Percentiles rank a stretch among this genome's conserved stretches.
phyloP scores from a whole-genome alignment of 2,888 invertebrate species.

The Phragmatobia fuliginosa region DNA sequence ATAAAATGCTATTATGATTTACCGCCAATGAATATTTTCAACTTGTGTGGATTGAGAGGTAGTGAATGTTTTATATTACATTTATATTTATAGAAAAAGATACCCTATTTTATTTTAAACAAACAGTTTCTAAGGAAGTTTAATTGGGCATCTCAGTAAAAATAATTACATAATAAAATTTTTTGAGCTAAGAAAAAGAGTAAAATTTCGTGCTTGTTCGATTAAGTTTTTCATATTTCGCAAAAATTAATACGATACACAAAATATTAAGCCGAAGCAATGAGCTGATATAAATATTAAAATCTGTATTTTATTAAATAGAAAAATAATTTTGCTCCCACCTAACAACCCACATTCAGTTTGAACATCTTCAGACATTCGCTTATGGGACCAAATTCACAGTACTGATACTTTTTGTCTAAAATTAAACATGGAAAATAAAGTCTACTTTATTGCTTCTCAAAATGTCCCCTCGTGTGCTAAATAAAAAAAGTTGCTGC shows the following conservation, averaged over 20 bases:
- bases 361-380: neutral
- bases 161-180: neutral
- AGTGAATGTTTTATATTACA: neutral
- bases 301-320: neutral
- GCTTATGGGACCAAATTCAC: neutral
- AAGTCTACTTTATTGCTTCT: neutral
- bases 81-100: neutral
- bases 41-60: neutral
- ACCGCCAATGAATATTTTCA: neutral
- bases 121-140: neutral
- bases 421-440: neutral
- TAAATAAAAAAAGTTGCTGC: neutral
- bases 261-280: neutral
- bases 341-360: neutral
- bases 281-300: neutral
- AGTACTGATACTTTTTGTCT: neutral
- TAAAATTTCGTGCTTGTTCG: too few relatives aligned
- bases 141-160: neutral
- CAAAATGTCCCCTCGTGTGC: neutral
- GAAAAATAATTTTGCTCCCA: neutral
- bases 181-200: neutral
- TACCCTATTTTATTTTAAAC: neutral
- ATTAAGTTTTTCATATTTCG: too few relatives aligned
- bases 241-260: too few relatives aligned
- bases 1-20: neutral